Percentiles rank a stretch among this genome's conserved stretches.
Conservation (phyloP, 2,113 vertebrate genomes). For the Girardinichthys multiradiatus region DNA sequence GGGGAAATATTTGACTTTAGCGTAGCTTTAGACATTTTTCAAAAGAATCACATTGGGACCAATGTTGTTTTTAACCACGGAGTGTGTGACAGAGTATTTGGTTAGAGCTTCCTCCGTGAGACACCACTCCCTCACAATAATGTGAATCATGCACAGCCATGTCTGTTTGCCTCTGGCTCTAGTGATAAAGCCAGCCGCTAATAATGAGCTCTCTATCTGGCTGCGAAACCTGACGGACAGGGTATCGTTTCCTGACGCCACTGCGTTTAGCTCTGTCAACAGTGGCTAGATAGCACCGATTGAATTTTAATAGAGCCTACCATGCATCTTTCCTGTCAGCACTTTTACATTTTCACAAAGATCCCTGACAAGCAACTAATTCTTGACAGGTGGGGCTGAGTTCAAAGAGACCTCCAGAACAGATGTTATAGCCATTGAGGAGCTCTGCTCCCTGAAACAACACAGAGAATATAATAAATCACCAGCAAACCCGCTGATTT, state of each 20-base stretch:
- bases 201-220: conserved; percentile 63
- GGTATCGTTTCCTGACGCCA: conserved; percentile 53
- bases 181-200: conserved; percentile 43
- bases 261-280: conserved; percentile 60
- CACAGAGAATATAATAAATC: neutral
- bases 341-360: conserved; percentile 20
- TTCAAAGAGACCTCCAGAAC: neutral
- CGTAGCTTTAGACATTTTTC: conserved; percentile 10
- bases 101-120: conserved; percentile 46
- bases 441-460: neutral
- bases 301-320: conserved; percentile 40
- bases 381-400: neutral
- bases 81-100: conserved; percentile 25
- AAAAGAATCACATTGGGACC: neutral
- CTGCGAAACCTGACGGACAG: conserved; percentile 67
- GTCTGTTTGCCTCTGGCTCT: conserved; percentile 51
- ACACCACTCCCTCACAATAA: conserved; percentile 65
- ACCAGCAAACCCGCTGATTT: neutral
- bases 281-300: conserved; percentile 46
- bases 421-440: neutral
- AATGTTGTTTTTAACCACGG: conserved; percentile 30
- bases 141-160: conserved; percentile 70
- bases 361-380: conserved; percentile 2
- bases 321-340: conserved; percentile 27
- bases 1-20: conserved; percentile 1